Evolutionary conservation across 2,113 vertebrate species (phyloP), one percentile per base, ranked within the genome.

Genomic region (Cebidichthys violaceus): DNA sequence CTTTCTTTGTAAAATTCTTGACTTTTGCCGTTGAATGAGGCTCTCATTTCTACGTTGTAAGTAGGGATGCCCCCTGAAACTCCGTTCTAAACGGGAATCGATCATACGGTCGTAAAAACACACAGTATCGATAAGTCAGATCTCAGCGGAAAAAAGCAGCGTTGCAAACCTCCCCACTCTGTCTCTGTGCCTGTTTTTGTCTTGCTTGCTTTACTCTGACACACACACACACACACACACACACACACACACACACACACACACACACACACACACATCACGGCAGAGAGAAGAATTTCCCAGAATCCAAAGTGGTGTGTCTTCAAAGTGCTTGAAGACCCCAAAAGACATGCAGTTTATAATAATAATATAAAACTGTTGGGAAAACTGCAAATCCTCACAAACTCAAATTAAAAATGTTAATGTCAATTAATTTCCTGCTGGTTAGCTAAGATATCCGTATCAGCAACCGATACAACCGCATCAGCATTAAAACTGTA

Each of bases 21-120:
- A 47, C 14, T 74, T 78, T 6, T 57, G 9, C 52, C 52, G 64
- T 47, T 73, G 72, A 86, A 70, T 64, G 29, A 72, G n/a, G 5
- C 60, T 81, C 24, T 88, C 7, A 8, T 50, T 54, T 14, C 52
- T 50, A 8, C 11, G 10, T 20, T 52, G 14, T 41, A 33, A 55
- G 10, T 24, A 24, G n/a, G 54, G 18, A n/a, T 7, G 4, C 10
- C 6, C n/a, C n/a, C 9, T 22, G 54, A 57, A 57, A 55, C 54
- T 24, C 9, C 5, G 45, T 47, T 18, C 45, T 17, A 47, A 47
- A 47, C 17, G 45, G 45, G 45, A 47, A 50, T 22, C 24, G 3
- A 57, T 27, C 6, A 13, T 13, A 57, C 11, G 14, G n/a, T 4
- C 27, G 54, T 57, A 27, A 57, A 57, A 13, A 57, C 54, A 11